A percentile compares a stretch with the other conserved stretches of the same genome.
Conservation (phyloP, 2,113 vertebrate species). For the Geococcyx californianus region DNA sequence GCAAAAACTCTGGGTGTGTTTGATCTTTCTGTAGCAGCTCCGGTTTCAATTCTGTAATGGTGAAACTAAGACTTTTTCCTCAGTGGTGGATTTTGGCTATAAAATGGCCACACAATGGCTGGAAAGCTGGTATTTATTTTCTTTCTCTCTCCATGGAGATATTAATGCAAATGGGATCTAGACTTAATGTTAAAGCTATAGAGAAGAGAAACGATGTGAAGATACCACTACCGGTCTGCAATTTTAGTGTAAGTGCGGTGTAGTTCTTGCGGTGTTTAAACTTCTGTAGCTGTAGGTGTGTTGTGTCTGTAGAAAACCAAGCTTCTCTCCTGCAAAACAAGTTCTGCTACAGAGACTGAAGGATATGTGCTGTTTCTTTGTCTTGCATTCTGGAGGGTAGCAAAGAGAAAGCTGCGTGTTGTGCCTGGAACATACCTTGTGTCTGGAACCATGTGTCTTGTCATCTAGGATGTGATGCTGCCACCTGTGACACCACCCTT, state of each 20-base stretch:
- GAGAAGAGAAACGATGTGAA: not conserved
- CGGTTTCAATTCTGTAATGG: not conserved
- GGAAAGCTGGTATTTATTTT: not conserved
- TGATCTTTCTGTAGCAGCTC: not conserved
- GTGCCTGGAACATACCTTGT: not conserved
- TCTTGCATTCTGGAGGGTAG: not conserved
- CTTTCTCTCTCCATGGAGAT: accelerated
- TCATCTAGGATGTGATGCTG: not conserved
- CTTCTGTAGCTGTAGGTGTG: not conserved
- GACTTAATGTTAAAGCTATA: not conserved
- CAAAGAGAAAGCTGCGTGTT: not conserved
- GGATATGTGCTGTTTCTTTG: not conserved
- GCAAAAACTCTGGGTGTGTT: not conserved
- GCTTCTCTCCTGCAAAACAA: not conserved
- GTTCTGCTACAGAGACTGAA: not conserved
- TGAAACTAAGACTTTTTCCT: not conserved
- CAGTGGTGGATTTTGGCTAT: not conserved
- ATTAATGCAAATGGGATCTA: not conserved
- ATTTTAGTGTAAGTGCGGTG: accelerated
- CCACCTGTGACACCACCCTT: not conserved
- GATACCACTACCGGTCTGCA: accelerated
- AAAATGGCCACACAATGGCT: accelerated
- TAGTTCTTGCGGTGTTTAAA: not conserved
- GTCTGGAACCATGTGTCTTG: not conserved
- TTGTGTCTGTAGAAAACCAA: not conserved